Evolutionary conservation across 2,113 vertebrate species (phyloP).

Genomic region (Shinisaurus crocodilurus): DNA sequence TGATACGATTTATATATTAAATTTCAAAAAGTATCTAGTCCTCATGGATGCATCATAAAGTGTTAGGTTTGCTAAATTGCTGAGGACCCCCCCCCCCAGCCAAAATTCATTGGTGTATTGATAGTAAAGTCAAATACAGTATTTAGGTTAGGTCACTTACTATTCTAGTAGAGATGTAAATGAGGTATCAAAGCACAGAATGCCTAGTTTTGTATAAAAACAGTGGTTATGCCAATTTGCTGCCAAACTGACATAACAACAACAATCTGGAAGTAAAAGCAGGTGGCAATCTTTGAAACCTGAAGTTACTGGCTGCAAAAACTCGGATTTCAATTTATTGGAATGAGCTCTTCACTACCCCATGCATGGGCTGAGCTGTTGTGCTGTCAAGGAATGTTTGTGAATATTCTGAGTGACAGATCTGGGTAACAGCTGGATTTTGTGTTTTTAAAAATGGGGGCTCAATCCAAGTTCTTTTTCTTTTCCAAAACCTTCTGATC

Average conservation of each 20-base stretch:
- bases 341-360: too few relatives aligned
- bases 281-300: neutral
- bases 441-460: too few relatives aligned
- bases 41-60: neutral
- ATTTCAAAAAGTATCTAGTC: neutral
- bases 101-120: neutral
- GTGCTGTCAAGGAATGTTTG: neutral
- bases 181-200: neutral
- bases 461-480: too few relatives aligned
- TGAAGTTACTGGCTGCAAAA: neutral
- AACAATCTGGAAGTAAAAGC: neutral
- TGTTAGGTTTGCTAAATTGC: neutral
- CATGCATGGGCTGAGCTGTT: neutral
- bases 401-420: neutral
- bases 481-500: too few relatives aligned
- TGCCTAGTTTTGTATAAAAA: neutral
- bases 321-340: neutral
- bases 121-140: neutral
- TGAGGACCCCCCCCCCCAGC: neutral
- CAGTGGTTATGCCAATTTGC: neutral
- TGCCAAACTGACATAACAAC: neutral
- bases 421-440: too few relatives aligned
- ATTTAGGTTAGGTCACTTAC: neutral
- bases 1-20: neutral
- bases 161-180: neutral